Conservation (phyloP, 2,888 invertebrate species). For the Perizoma affinitatum region DNA sequence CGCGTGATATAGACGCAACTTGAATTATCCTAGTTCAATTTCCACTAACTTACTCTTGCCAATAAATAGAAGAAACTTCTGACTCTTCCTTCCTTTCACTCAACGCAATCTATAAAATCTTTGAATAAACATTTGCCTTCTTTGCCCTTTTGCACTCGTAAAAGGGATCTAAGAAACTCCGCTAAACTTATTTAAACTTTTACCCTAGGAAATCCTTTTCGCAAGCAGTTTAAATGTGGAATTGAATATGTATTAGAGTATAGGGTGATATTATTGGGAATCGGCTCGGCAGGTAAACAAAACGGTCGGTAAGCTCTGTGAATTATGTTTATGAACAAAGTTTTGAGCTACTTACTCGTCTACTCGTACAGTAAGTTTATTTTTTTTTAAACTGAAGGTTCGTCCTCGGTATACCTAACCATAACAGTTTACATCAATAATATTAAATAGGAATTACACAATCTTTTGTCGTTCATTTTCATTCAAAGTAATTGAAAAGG, state of each 20-base stretch:
- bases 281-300: constrained; percentile 59
- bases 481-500: too few relatives aligned
- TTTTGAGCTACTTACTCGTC: constrained; percentile 29
- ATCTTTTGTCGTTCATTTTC: too few relatives aligned
- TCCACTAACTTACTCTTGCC: constrained; percentile 7
- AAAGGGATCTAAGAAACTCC: constrained; percentile 78
- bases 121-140: constrained; percentile 82
- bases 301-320: constrained; percentile 46
- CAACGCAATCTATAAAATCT: constrained; percentile 77
- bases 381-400: not conserved
- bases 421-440: too few relatives aligned
- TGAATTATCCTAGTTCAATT: not conserved
- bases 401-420: too few relatives aligned
- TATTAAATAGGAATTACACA: too few relatives aligned
- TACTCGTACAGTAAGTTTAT: constrained; percentile 3
- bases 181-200: constrained; percentile 83
- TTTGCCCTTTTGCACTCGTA: constrained; percentile 80
- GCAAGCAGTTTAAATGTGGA: constrained; percentile 77
- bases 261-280: constrained; percentile 58
- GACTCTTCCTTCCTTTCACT: constrained; percentile 56
- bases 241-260: constrained; percentile 78
- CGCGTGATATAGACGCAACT: too few relatives aligned
- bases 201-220: constrained; percentile 80
- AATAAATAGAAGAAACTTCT: constrained; percentile 37
- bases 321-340: constrained; percentile 35